phyloP scores from a whole-genome alignment of 1,140 invertebrate genomes.

The Chrysoperla carnea region DNA sequence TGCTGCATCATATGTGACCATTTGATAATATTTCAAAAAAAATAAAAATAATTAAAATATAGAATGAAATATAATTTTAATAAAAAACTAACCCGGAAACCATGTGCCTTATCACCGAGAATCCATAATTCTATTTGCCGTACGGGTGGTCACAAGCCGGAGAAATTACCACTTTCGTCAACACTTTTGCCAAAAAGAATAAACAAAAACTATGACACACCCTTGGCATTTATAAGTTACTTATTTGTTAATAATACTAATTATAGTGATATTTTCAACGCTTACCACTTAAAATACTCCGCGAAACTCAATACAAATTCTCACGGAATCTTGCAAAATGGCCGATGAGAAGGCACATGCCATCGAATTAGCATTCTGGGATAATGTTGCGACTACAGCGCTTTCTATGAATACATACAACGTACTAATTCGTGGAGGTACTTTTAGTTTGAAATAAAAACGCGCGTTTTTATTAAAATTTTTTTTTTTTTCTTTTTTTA shows the following conservation, averaged over 20 bases:
- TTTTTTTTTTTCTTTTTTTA: too few species aligned
- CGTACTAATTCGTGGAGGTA: too few species aligned
- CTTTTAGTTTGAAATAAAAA: too few species aligned
- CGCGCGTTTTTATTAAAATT: too few species aligned
- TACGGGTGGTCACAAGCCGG: conserved; percentile 10
- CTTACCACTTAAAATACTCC: conserved; percentile 26
- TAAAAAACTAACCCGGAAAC: conserved; percentile 22
- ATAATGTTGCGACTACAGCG: conserved; percentile 1
- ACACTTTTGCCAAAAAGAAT: conserved; percentile 1
- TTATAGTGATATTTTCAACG: background rate
- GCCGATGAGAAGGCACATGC: conserved; percentile 47
- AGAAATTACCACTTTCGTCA: background rate
- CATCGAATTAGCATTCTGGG: conserved; percentile 37
- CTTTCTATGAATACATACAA: too few species aligned
- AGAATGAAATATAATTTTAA: conserved; percentile 4
- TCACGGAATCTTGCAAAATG: conserved; percentile 47
- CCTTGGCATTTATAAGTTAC: conserved; percentile 5
- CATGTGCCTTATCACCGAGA: conserved; percentile 24
- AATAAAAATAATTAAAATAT: background rate
- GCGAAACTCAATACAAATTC: conserved; percentile 40
- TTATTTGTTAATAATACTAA: too few species aligned
- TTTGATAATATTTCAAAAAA: too few species aligned
- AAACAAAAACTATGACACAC: conserved; percentile 14
- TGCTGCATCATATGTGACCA: too few species aligned
- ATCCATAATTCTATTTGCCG: conserved; percentile 16